Percentiles rank a stretch among this genome's conserved stretches.
Evolutionary conservation across 92 coral and sea anemone species (phyloP).

Genomic region (Nematostella vectensis): DNA sequence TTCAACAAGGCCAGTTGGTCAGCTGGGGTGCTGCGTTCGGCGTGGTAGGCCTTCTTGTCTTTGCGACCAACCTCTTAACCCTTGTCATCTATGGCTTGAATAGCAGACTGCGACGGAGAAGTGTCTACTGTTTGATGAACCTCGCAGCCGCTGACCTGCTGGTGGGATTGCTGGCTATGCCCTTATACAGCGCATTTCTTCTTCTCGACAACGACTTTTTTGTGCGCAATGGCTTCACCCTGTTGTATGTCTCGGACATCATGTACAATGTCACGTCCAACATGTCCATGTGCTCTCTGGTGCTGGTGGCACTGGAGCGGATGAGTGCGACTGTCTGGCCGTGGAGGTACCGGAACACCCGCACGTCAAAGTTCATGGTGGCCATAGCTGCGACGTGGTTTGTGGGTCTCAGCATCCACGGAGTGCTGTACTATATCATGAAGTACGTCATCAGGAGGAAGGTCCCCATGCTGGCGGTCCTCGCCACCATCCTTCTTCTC

Average conservation of each 20-base stretch:
- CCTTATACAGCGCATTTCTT: not conserved
- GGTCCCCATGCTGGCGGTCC: not conserved
- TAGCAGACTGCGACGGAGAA: not conserved
- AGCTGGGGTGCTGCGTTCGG: not conserved
- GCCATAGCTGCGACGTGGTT: not conserved
- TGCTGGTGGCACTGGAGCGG: not conserved
- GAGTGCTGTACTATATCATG: constrained; percentile 1
- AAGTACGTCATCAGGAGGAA: not conserved
- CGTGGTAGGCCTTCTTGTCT: not conserved
- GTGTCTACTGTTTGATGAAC: constrained; percentile 1
- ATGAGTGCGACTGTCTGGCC: constrained; percentile 1
- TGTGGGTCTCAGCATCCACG: not conserved
- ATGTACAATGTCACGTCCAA: not conserved
- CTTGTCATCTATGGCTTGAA: not conserved
- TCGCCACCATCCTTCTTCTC: not conserved
- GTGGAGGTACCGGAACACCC: not conserved
- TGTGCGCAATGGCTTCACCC: not conserved
- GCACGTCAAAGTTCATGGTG: not conserved
- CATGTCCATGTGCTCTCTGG: constrained; percentile 5
- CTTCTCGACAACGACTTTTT: not conserved
- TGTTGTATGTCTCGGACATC: not conserved
- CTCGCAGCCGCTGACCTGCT: constrained; percentile 1
- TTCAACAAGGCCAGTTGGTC: too few species aligned
- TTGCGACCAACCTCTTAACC: not conserved
- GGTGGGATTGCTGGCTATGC: not conserved